Percentiles rank a stretch among this genome's conserved stretches.
Conservation (phyloP, 2,888 invertebrate genomes). For the Blastobasis lacticolella region DNA sequence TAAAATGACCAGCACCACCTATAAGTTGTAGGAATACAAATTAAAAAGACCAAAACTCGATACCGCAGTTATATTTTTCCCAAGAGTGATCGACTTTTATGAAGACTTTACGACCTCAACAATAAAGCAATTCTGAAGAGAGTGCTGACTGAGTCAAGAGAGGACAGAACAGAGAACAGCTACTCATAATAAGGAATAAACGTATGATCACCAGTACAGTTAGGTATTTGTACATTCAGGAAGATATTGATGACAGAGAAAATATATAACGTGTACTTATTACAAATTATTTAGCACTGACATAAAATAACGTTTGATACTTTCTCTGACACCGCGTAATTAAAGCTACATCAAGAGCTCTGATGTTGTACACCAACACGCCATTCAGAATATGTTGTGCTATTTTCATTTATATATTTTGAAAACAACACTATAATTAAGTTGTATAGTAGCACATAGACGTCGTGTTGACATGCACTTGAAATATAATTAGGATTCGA, state of each 20-base stretch:
- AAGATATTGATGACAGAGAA: conserved; percentile 17
- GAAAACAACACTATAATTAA: conserved; percentile 31
- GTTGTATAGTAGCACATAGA: conserved; percentile 31
- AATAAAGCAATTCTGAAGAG: background rate
- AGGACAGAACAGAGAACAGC: background rate
- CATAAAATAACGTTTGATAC: background rate
- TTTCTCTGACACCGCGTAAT: conserved; percentile 24
- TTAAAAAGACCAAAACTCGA: background rate
- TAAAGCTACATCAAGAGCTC: conserved; percentile 17
- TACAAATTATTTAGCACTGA: too few species aligned
- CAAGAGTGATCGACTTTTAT: conserved; percentile 9
- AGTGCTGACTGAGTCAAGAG: background rate
- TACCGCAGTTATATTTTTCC: background rate
- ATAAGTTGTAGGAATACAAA: background rate
- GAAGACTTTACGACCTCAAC: conserved; percentile 20
- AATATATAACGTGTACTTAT: too few species aligned
- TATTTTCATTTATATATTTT: conserved; percentile 27
- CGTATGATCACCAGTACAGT: conserved; percentile 3
- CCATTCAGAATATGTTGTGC: conserved; percentile 39
- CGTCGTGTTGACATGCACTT: conserved; percentile 45
- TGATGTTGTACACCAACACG: conserved; percentile 15
- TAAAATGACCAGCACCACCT: background rate
- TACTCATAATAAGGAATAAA: background rate
- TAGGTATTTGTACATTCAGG: conserved; percentile 16
- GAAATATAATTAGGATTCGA: conserved; percentile 13